Evolutionary conservation across 2,797 vertebrate species (phyloP), one percentile per base, ranked within the genome.

Genomic region (Acipenser transmontanus): DNA sequence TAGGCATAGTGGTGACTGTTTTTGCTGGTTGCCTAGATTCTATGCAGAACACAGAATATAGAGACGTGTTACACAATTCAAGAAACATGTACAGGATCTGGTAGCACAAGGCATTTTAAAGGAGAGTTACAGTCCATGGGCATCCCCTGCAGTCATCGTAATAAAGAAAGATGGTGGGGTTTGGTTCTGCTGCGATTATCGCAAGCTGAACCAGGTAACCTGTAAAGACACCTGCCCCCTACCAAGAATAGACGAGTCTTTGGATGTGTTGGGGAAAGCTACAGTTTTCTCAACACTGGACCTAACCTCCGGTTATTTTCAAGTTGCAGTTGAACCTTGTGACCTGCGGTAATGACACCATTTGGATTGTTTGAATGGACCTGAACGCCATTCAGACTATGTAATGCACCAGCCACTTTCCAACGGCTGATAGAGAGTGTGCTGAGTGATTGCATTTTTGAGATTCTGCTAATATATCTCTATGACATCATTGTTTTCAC

Each of bases 81-180:
- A 68, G 17, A 59, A 51, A 5, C 70, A 71, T 2, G 63, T 65
- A 4, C 10, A 49, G 11, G 62, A 63, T n/a, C 47, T 63, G 47
- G 62, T 17, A 17, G 47, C 63, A 50, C 66, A 70, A 11, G 63
- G 66, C 12, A 62, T 70, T 7, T 63, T 68, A 7, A 64, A 1
- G 13, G 69, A 63, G 57, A 70, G 62, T 14, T 67, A 60, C 47
- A 71, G 71, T 52, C 69, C 62, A 0, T 71, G 62, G 71, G 71
- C 69, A 2, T 72, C 71, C 0, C 67, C 69, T 13, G 71, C 69
- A n/a, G 74, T 75, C 4, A 66, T 72, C n/a, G 69, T 74, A 0
- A 62, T 67, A 0, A 74, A 69, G 17, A 74, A 62, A 6, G 67
- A 69, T 67, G 67, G 65, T 8, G 57, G 49, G 6, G 59, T 72